Percentiles rank a stretch among this genome's conserved stretches.
phyloP scores from a whole-genome alignment of 2,797 vertebrate genomes.

The Gallinago nigripennis region DNA sequence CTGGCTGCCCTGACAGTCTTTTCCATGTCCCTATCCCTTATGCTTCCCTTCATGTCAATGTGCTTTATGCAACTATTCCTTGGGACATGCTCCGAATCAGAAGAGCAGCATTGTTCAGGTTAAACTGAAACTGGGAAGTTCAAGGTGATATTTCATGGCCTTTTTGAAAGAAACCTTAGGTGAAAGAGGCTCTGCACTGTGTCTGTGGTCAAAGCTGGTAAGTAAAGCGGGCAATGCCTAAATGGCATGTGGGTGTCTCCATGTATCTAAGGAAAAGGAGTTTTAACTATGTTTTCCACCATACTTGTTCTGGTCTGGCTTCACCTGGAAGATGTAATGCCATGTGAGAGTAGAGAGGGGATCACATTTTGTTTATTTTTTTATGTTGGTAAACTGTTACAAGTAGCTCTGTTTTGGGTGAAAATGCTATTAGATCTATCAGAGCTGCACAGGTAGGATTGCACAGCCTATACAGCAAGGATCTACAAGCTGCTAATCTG shows the following conservation, averaged over 20 bases:
- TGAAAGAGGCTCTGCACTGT: not conserved
- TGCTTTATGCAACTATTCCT: not conserved
- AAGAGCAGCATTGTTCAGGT: not conserved
- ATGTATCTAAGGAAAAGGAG: not conserved
- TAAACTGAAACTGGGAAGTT: not conserved
- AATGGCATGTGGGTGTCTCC: not conserved
- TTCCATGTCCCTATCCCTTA: accelerated
- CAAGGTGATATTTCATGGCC: not conserved
- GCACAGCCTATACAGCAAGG: not conserved
- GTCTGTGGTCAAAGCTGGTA: not conserved
- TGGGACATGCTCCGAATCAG: not conserved
- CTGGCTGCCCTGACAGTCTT: accelerated
- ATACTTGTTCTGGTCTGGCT: not conserved
- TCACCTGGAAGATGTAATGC: not conserved
- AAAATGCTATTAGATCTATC: not conserved
- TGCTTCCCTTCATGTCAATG: not conserved
- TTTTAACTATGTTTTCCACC: not conserved
- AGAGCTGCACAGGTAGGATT: not conserved
- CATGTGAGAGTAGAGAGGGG: not conserved
- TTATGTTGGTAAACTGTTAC: not conserved
- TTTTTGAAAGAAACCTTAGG: not conserved
- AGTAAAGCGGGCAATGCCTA: not conserved
- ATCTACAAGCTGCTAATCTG: not conserved
- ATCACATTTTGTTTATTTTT: not conserved
- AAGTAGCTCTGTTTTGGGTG: not conserved